Evolutionary conservation across 2,113 vertebrate species (phyloP), one percentile per base, ranked within the genome.

Genomic region (Cynocephalus volans): DNA sequence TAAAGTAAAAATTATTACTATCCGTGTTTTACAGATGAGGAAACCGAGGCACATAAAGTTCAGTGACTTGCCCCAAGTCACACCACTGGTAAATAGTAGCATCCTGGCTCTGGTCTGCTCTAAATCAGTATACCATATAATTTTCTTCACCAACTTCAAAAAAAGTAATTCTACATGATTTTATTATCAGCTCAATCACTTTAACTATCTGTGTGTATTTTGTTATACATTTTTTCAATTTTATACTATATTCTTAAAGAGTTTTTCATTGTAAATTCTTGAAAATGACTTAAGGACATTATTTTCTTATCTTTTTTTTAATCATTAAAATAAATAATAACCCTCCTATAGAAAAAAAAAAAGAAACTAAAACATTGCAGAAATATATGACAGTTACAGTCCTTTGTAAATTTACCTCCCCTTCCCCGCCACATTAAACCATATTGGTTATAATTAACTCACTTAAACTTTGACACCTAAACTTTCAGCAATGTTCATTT

Each of bases 231-330:
- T 26, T n/a, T 62, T 72, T 50, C 14, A 60, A 79, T 54, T 94
- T 81, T 90, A 83, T n/a, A 48, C 23, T 85, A 65, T 84, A 31
- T 33, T 84, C 79, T 64, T 81, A 23, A 95, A 67, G 6, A 3
- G 67, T 82, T 77, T 84, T 80, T 62, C 64, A 76, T 41, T 77
- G 50, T 36, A 60, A 65, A 84, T 52, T 95, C 52, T 94, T 89
- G 13, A 93, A 70, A 86, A 82, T 62, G 36, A 60, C 50, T 72
- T 41, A 80, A 82, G 10, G 33, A 21, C 31, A 69, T 48, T 24
- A 93, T 64, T 86, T 95, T 24, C 76, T 24, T 41, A 17, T 45
- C 6, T 88, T 9, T 88, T 75, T 60, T 94, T 79, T 88, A 75
- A 62, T 54, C 50, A 83, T 28, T 64, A 81, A 84, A 91, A 7